Base-by-base conservation (phyloP, 2,113 vertebrate genomes). In the Diphyllodes magnificus region DNA sequence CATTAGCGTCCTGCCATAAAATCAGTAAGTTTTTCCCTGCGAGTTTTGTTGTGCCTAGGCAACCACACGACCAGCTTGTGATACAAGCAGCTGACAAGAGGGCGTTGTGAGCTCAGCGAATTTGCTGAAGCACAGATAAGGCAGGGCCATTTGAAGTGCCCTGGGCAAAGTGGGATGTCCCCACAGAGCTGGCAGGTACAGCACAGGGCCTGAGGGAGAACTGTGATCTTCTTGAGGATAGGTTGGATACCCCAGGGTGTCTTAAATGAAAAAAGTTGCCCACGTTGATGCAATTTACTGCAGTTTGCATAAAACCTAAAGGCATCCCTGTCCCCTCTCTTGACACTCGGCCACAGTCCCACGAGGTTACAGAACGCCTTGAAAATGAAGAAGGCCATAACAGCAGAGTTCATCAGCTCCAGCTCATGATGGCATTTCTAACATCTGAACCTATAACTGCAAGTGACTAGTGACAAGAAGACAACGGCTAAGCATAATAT, bases 401-500 rank as follows among this genome's bases (percentile, higher is more conserved):
- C 21, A 54, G 11, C 5, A 9, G 88, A 88, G 63, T 37, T 92
- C 75, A 77, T 66, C 94, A 90, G 22, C 64, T 93, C 53, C 16
- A 37, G 51, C 72, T 86, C 10, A 2, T 19, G 51, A 94, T 39
- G 68, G 56, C 68, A 64, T 90, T 93, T 86, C 88, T 56, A 83
- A 93, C 90, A 93, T 88, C 76, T 25, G 45, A 86, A 64, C 68
- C 53, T 20, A 14, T 90, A 96, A 94, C 86, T 86, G 61, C 82
- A 81, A 94, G 86, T 82, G 91, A 93, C 80, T 96, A 83, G 82
- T 94, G 90, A 95, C 85, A 88, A 88, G 92, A 79, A 96, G 88
- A 94, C 93, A 96, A 90, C 47, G 2, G 79, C 79, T 94, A 96
- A 97, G 68, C 79, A 96, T 92, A 96, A 97, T 96, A 96, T 88